Evolutionary conservation across 2,888 invertebrate species (phyloP), one percentile per base, ranked within the genome.

Genomic region (Eustalomyia histrio): DNA sequence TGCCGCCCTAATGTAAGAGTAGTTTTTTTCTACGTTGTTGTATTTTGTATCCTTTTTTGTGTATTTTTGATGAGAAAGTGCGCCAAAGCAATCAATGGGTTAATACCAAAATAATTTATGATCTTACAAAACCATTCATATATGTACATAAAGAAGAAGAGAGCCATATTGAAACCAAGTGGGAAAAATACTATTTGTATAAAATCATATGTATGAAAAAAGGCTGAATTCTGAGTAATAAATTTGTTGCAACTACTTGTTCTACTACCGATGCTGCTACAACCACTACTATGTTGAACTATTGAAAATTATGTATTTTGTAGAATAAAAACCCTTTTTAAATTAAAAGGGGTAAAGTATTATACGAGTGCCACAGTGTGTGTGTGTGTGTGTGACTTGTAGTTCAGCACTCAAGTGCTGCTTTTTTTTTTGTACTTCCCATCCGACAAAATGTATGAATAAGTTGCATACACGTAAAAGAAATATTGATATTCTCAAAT

Each of bases 51-150:
- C 43, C 43, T 47, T 47, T 47, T 47, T 47, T 47, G n/a, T 18
- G 65, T 55, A 69, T 60, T 21, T 78, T 65, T 57, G 39, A 67
- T 67, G 78, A 71, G 81, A 78, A 75, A 81, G 71, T 81, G 61
- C 81, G 55, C 78, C 81, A 78, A 81, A 71, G 74, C 81, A 81
- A 81, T 81, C 81, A 78, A 81, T 81, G 78, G 81, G 81, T 81
- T 81, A 81, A 81, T 81, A 71, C 81, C 78, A 63, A 78, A 74
- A 81, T 81, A 81, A 81, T 81, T 81, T 81, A 81, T 78, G 81
- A 78, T 78, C 65, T 71, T 74, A 78, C 50, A 71, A 33, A 69
- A 81, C 39, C 64, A 69, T 76, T 76, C 73, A 73, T 67, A 80
- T 39, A 29, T 7, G 29, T 29, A 53, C 65, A 50, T 71, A 67